Conservation (phyloP, 2,797 vertebrate genomes). For the Aviceda leuphotes region DNA sequence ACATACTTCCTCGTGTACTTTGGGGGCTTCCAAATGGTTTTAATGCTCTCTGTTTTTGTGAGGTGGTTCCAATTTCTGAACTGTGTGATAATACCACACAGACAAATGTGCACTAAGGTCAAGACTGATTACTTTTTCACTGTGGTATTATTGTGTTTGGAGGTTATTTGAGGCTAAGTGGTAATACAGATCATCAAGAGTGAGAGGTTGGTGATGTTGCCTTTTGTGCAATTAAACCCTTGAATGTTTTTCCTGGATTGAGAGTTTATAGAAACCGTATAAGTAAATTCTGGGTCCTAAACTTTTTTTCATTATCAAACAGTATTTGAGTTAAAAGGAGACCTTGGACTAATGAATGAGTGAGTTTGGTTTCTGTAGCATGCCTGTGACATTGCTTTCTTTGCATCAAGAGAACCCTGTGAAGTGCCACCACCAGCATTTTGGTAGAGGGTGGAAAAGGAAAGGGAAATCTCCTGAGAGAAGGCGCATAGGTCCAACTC, state of each 20-base stretch:
- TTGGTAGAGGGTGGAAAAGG: not conserved
- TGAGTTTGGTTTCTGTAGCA: not conserved
- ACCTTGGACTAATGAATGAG: not conserved
- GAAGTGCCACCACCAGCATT: not conserved
- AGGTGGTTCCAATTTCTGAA: not conserved
- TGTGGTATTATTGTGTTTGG: not conserved
- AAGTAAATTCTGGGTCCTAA: not conserved
- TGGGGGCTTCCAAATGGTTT: not conserved
- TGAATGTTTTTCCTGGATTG: not conserved
- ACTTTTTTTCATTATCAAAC: not conserved
- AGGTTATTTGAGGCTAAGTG: not conserved
- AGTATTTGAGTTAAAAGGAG: not conserved
- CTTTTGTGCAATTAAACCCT: not conserved
- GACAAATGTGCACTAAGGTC: not conserved
- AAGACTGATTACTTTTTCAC: conserved; percentile 11
- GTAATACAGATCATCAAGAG: not conserved
- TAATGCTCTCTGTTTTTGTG: not conserved
- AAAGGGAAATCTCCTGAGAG: not conserved
- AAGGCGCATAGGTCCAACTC: not conserved
- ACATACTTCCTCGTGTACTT: accelerated
- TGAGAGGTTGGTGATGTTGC: not conserved
- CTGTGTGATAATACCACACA: not conserved
- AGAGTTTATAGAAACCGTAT: not conserved
- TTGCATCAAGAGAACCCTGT: not conserved
- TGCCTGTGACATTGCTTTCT: not conserved